phyloP scores from a whole-genome alignment of 1,140 invertebrate genomes.

The Harlomillsia oculata region DNA sequence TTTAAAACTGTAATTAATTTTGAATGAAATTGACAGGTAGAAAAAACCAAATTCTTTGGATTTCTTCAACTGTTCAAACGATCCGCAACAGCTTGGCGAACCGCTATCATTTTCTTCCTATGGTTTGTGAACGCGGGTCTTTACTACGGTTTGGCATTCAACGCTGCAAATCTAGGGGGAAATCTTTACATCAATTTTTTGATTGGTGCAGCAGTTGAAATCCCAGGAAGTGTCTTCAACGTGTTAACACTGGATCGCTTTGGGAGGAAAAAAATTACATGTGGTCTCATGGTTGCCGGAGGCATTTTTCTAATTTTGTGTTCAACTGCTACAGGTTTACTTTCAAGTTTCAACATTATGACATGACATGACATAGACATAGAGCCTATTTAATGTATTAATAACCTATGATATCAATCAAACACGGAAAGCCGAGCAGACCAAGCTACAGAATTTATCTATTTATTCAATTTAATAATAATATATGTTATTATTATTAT shows the following conservation, averaged over 20 bases:
- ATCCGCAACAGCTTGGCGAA: conserved; percentile 57
- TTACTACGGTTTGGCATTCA: conserved; percentile 73
- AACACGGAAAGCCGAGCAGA: too few relatives aligned
- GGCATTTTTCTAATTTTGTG: conserved; percentile 36
- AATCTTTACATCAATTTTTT: conserved; percentile 66
- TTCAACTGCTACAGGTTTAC: not conserved
- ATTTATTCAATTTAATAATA: too few relatives aligned
- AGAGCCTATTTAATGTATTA: too few relatives aligned
- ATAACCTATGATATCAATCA: too few relatives aligned
- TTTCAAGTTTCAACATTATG: too few relatives aligned
- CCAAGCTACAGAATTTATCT: too few relatives aligned
- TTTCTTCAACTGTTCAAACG: conserved; percentile 50
- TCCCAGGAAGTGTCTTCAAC: conserved; percentile 61
- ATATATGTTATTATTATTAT: too few relatives aligned
- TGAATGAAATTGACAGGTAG: too few relatives aligned
- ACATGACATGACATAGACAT: too few relatives aligned
- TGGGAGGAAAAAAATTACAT: conserved; percentile 59
- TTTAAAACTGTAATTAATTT: conserved; percentile 6
- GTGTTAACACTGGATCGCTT: conserved; percentile 52
- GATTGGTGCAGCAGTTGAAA: conserved; percentile 63
- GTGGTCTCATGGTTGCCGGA: conserved; percentile 57
- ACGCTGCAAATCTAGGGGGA: conserved; percentile 61
- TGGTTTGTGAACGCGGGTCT: conserved; percentile 66
- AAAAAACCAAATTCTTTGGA: conserved; percentile 11
- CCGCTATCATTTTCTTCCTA: conserved; percentile 61